A percentile compares a stretch with the other conserved stretches of the same genome.
Conservation (phyloP, 2,888 invertebrate genomes). For the Lochmaea capreae region DNA sequence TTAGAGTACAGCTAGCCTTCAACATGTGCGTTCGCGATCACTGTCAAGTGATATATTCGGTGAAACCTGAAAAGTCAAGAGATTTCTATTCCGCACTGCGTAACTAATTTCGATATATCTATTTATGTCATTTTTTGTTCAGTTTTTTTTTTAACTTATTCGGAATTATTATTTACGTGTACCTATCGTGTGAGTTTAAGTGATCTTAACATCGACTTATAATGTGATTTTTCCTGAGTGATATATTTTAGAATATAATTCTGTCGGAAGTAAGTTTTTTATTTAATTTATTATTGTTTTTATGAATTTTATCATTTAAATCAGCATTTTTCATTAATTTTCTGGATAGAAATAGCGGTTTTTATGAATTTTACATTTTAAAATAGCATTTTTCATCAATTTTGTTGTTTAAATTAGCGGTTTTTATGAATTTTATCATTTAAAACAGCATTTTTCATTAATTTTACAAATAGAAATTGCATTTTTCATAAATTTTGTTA, state of each 20-base stretch:
- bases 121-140: neutral
- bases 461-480: too few species aligned
- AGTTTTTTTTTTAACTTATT: neutral
- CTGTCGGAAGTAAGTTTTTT: neutral
- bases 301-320: too few species aligned
- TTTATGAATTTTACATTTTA: too few species aligned
- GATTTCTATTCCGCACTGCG: conserved; percentile 23
- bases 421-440: too few species aligned
- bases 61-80: too few species aligned
- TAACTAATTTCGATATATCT: neutral
- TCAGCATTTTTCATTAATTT: too few species aligned
- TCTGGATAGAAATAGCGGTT: too few species aligned
- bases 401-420: too few species aligned
- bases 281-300: neutral
- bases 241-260: neutral
- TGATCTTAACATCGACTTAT: neutral
- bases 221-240: neutral
- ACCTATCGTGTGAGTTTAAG: neutral
- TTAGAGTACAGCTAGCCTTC: conserved; percentile 36
- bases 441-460: too few species aligned
- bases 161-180: neutral
- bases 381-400: too few species aligned
- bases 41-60: too few species aligned
- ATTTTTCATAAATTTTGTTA: too few species aligned
- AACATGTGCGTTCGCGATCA: conserved; percentile 40